Evolutionary conservation across 2,113 vertebrate genomes (phyloP).

Genomic region (Pteronura brasiliensis): DNA sequence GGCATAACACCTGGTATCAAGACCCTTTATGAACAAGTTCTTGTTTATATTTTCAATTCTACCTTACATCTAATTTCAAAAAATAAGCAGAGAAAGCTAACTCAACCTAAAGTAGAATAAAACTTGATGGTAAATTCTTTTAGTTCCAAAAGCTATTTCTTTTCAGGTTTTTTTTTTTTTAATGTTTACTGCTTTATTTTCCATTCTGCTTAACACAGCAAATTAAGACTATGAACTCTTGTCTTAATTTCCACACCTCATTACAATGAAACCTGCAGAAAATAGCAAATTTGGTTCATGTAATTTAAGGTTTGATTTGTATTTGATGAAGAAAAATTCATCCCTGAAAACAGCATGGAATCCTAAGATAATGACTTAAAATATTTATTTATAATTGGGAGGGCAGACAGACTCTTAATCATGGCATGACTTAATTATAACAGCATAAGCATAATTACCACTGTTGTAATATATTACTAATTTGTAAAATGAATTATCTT

Average conservation of each 20-base stretch:
- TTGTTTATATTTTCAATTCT: not conserved
- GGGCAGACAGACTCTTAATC: conserved; percentile 64
- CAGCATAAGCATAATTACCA: conserved; percentile 58
- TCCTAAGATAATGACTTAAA: conserved; percentile 67
- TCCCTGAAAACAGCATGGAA: conserved; percentile 59
- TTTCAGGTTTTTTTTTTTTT: not conserved
- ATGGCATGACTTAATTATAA: conserved; percentile 63
- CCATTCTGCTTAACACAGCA: not conserved
- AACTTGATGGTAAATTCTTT: not conserved
- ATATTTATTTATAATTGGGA: conserved; percentile 61
- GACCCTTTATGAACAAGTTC: not conserved
- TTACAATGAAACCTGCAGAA: not conserved
- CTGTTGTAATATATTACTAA: conserved; percentile 62
- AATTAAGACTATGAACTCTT: not conserved
- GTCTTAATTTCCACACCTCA: conserved; percentile 27
- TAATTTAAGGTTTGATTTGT: conserved; percentile 47
- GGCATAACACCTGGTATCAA: not conserved
- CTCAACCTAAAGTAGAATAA: not conserved
- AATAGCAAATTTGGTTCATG: not conserved
- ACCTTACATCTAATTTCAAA: not conserved
- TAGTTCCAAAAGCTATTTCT: not conserved
- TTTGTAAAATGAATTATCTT: conserved; percentile 60
- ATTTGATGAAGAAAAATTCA: conserved; percentile 44
- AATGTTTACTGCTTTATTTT: conserved; percentile 14
- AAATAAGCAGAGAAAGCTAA: not conserved